phyloP scores from a whole-genome alignment of 2,888 invertebrate genomes.

The Coleophora deauratella region DNA sequence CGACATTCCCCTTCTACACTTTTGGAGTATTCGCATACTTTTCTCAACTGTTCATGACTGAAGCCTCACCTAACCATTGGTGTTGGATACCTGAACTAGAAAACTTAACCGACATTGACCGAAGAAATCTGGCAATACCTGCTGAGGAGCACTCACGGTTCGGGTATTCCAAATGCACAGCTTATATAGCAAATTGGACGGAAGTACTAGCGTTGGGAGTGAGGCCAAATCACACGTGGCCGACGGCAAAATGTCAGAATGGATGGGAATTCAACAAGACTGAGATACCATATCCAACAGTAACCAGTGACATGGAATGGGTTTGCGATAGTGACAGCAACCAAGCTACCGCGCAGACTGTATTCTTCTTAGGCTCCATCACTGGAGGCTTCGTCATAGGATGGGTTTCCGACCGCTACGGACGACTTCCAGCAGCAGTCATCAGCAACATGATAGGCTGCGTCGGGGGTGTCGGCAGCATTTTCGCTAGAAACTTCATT shows the following conservation, averaged over 20 bases:
- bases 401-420: constrained; percentile 43
- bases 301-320: constrained; percentile 46
- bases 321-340: constrained; percentile 45
- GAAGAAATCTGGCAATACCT: constrained; percentile 32
- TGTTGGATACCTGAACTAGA: constrained; percentile 35
- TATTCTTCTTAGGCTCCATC: constrained; percentile 44
- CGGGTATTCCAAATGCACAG: constrained; percentile 38
- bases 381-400: constrained; percentile 41
- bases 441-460: constrained; percentile 36
- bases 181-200: constrained; percentile 41
- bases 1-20: constrained; percentile 33
- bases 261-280: constrained; percentile 49
- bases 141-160: constrained; percentile 25
- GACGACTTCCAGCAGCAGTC: constrained; percentile 39
- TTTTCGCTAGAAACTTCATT: constrained; percentile 31
- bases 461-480: constrained; percentile 34
- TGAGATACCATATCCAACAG: constrained; percentile 48
- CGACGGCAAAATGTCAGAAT: constrained; percentile 31
- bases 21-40: constrained; percentile 34
- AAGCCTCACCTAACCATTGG: constrained; percentile 38
- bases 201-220: constrained; percentile 27
- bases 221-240: constrained; percentile 32
- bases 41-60: constrained; percentile 36
- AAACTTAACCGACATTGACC: constrained; percentile 30
- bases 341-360: constrained; percentile 45